These are phyloP conservation scores for Trachythela sp. DNA, from an alignment of 64 coral and sea anemone genomes.

Conservation along the genomic window DNA sequence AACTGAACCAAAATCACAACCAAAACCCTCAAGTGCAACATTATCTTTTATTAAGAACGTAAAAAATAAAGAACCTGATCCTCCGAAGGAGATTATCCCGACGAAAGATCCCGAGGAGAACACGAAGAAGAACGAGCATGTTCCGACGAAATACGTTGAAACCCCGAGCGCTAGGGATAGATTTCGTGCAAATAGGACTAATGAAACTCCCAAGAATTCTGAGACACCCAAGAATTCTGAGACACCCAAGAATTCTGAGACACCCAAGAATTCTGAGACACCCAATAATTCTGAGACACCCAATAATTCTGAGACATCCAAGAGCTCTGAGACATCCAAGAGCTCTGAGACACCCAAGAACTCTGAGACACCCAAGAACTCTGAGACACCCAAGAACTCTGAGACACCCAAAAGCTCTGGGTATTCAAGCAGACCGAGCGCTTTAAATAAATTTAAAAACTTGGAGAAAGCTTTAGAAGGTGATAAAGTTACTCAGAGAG, in stretches of 20 bases:
- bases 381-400: too few relatives aligned
- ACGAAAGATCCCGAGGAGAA: background rate
- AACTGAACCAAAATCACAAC: background rate
- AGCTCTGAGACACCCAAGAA: background rate
- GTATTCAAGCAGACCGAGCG: background rate
- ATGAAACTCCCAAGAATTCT: background rate
- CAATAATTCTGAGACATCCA: too few relatives aligned
- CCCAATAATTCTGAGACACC: too few relatives aligned
- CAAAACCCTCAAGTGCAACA: background rate
- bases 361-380: too few relatives aligned
- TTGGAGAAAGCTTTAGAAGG: background rate
- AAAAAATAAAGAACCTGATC: background rate
- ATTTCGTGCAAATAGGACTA: background rate
- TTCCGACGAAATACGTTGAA: background rate
- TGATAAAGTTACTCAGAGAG: background rate
- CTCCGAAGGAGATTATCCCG: background rate
- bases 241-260: too few relatives aligned
- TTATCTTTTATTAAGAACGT: background rate
- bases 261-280: too few relatives aligned
- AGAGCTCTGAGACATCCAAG: background rate
- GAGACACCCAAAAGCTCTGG: too few relatives aligned
- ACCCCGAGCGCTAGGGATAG: background rate
- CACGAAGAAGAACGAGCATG: background rate
- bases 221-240: too few relatives aligned
- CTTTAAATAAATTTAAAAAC: slow-evolving; percentile 14